A percentile compares a stretch with the other conserved stretches of the same genome.
phyloP scores from a whole-genome alignment of 1,140 invertebrate species.

The Zaprionus nigranus region DNA sequence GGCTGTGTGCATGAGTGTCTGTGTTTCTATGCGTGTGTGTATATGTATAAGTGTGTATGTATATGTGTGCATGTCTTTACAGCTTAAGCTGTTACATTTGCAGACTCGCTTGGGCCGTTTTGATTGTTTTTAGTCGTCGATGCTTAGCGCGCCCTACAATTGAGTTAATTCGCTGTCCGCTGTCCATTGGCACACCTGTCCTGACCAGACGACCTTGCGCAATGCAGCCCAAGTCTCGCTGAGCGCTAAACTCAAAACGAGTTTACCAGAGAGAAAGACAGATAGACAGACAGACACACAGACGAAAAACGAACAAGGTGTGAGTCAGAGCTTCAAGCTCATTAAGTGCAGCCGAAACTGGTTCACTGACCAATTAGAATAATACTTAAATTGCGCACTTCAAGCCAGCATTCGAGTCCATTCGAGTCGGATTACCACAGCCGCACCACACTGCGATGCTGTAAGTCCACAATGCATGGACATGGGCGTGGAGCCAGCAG shows the following conservation, averaged over 20 bases:
- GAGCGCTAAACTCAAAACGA: constrained; percentile 22
- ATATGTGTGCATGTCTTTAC: neutral
- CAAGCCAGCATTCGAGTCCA: constrained; percentile 29
- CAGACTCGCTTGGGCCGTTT: constrained; percentile 2
- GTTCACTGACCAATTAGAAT: constrained; percentile 78
- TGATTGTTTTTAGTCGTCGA: constrained; percentile 12
- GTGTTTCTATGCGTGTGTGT: neutral
- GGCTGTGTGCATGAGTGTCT: too few species aligned
- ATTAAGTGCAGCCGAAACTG: constrained; percentile 60
- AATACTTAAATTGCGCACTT: constrained; percentile 57
- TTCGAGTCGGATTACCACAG: constrained; percentile 49
- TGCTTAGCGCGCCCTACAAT: constrained; percentile 58
- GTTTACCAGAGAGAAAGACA: constrained; percentile 19
- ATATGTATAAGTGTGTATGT: neutral
- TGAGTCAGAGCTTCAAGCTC: constrained; percentile 51
- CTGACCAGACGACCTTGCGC: constrained; percentile 80
- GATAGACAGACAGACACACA: neutral
- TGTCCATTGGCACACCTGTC: constrained; percentile 61
- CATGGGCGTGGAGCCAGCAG: constrained; percentile 33
- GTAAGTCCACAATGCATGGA: constrained; percentile 9
- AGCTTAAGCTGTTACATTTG: constrained; percentile 21
- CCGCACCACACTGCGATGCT: neutral
- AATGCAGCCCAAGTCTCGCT: constrained; percentile 56
- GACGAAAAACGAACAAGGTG: neutral
- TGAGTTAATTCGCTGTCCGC: constrained; percentile 43